Conservation (phyloP, 53 echinoderm and acorn worm species). For the Henricia sp. region DNA sequence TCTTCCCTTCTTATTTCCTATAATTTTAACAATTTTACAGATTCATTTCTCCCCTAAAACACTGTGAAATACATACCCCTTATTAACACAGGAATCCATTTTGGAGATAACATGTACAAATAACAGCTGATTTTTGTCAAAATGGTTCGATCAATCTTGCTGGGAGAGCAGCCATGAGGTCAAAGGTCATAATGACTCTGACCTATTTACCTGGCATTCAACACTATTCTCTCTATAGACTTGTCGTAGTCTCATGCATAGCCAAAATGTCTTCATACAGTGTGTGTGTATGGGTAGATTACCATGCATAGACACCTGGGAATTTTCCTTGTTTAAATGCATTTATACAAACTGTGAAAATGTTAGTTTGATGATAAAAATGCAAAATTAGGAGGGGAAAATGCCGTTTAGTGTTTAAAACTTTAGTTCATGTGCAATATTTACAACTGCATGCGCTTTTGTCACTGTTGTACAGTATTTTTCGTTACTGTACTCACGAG, state of each 20-base stretch:
- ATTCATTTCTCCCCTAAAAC: neutral
- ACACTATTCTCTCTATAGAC: neutral
- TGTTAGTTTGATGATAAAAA: too few relatives aligned
- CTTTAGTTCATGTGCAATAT: too few relatives aligned
- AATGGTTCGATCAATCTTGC: slow-evolving; percentile 15
- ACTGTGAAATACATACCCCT: neutral
- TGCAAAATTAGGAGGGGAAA: too few relatives aligned
- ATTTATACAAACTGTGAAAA: neutral
- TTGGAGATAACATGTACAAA: neutral
- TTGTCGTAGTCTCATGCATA: neutral
- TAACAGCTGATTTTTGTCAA: slow-evolving; percentile 14
- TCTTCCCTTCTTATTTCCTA: neutral
- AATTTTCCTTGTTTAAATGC: neutral
- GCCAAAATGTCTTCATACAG: neutral
- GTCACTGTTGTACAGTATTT: too few relatives aligned
- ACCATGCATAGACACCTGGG: too few relatives aligned
- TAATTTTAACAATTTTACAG: neutral
- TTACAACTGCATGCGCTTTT: too few relatives aligned
- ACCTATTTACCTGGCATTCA: neutral
- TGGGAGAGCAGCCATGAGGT: slow-evolving; percentile 47
- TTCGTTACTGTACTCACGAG: too few relatives aligned
- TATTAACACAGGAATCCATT: neutral
- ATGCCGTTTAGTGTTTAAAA: too few relatives aligned
- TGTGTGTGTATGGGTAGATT: neutral
- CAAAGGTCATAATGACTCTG: slow-evolving; percentile 25